phyloP scores from a whole-genome alignment of 2,113 vertebrate genomes.

The Labeo rohita region DNA sequence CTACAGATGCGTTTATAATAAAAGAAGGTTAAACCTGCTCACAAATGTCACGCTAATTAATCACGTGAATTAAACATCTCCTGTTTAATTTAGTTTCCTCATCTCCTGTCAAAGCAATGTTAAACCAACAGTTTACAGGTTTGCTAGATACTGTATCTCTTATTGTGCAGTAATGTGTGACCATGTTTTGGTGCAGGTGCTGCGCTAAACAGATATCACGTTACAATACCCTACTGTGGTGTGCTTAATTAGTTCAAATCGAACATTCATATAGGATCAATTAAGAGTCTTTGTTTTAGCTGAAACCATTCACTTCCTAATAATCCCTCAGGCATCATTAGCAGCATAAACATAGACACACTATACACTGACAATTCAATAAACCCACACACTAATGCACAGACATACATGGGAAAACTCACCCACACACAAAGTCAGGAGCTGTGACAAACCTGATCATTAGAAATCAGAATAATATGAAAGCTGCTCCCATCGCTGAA shows the following conservation, averaged over 20 bases:
- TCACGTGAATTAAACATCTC: slow-evolving; percentile 16
- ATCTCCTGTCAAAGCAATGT: slow-evolving; percentile 28
- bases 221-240: background rate
- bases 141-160: background rate
- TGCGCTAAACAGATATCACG: background rate
- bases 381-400: background rate
- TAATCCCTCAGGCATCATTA: background rate
- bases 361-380: background rate
- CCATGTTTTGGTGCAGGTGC: too few relatives aligned
- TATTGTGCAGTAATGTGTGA: too few relatives aligned
- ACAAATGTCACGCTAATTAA: slow-evolving; percentile 36
- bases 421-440: slow-evolving; percentile 25
- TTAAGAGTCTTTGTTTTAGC: background rate
- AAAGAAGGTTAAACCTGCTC: slow-evolving; percentile 27
- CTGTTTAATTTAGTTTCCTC: too few relatives aligned
- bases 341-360: background rate
- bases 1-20: background rate
- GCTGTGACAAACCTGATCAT: slow-evolving; percentile 35
- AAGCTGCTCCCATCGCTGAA: slow-evolving; percentile 12
- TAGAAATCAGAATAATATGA: slow-evolving; percentile 39
- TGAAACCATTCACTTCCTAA: background rate
- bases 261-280: background rate
- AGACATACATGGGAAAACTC: background rate
- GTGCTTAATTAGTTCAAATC: background rate
- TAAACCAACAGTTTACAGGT: background rate